Base-by-base conservation (phyloP, 2,113 vertebrate genomes). In the Enhydra lutris region DNA sequence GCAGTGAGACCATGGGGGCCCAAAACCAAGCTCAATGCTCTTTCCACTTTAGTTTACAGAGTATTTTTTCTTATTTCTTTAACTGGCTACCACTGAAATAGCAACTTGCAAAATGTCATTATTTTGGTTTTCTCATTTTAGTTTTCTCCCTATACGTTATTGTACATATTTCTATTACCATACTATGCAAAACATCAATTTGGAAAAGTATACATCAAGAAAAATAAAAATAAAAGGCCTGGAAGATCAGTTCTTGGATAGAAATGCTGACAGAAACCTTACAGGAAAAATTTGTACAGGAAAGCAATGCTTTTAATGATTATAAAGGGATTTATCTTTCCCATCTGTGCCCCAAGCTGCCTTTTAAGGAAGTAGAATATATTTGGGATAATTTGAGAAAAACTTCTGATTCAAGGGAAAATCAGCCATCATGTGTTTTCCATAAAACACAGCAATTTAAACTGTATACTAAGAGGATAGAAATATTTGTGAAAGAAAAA, bases 401-500 rank as follows among this genome's bases (percentile, higher is more conserved):
- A 34, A 87, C 93, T 98, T 98, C 84, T 98, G 39, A 55, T 98
- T 98, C 91, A 97, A 92, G 79, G 91, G 89, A 97, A 88, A 71
- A 97, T 92, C 7, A 18, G 81, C 17, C 55, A 90, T 98, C 89
- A 95, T 95, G 50, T 97, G 97, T 98, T 98, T 98, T 98, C 78
- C 93, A 96, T 98, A 96, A 88, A 98, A 90, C 67, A 92, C n/a
- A 97, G 81, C 5, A 81, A 94, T 97, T 95, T 98, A 97, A 0
- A 1, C 9, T 98, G 67, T 94, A 98, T 90, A 97, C 63, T 87
- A 97, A 98, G 96, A 98, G 50, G 18, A 98, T 97, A 92, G 98
- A 98, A 98, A 92, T 89, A 91, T 98, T 98, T 98, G 90, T 94
- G 94, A 97, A 92, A 71, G 74, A 97, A 45, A 98, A 97, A 89